Evolutionary conservation across 2,888 invertebrate genomes (phyloP).

Genomic region (Lasiommata megera): DNA sequence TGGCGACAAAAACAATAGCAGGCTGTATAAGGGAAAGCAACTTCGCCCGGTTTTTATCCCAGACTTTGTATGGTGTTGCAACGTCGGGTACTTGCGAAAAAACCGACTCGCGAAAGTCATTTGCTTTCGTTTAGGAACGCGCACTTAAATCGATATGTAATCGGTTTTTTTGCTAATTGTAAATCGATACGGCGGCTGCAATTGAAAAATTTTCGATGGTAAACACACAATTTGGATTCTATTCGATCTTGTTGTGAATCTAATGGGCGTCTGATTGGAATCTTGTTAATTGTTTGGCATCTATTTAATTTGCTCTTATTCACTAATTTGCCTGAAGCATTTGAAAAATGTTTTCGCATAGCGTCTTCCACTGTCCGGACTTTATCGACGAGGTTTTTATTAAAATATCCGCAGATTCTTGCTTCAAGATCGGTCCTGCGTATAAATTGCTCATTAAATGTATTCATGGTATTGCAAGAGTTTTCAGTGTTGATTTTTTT

Average conservation of each 20-base stretch:
- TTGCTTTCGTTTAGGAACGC: conserved; percentile 33
- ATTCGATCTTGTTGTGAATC: neutral
- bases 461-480: too few species aligned
- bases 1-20: conserved; percentile 59
- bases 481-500: neutral
- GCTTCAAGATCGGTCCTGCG: too few species aligned
- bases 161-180: conserved; percentile 26
- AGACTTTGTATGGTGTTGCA: conserved; percentile 28
- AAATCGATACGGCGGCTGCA: conserved; percentile 31
- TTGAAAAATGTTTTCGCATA: neutral
- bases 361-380: neutral
- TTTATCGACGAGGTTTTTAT: neutral
- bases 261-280: conserved; percentile 5
- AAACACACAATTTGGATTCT: conserved; percentile 16
- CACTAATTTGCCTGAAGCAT: neutral
- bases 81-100: conserved; percentile 28
- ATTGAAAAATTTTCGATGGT: conserved; percentile 27
- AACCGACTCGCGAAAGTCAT: conserved; percentile 29
- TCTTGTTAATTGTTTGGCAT: neutral
- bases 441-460: too few species aligned
- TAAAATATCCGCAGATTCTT: too few species aligned
- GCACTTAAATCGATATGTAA: conserved; percentile 28
- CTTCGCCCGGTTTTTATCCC: conserved; percentile 30
- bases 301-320: conserved; percentile 3
- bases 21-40: conserved; percentile 34